These are phyloP conservation scores for Conger conger DNA, from an alignment of 2,113 vertebrate genomes.

Conservation along the genomic window DNA sequence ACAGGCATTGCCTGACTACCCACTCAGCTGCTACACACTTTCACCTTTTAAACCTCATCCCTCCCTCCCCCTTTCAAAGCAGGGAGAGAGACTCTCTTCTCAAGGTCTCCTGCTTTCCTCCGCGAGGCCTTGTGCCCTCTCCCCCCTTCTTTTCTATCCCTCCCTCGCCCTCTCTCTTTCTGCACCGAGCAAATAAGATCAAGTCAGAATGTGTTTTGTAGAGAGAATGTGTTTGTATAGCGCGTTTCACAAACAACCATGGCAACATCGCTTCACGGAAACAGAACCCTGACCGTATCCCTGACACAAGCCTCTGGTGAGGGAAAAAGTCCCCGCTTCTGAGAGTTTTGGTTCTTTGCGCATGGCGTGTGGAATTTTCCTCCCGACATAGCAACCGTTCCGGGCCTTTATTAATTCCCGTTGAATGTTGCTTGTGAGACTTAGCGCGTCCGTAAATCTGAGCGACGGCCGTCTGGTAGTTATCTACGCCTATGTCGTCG, in stretches of 20 bases:
- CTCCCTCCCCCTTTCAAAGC: slow-evolving; percentile 25
- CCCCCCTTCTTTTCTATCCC: background rate
- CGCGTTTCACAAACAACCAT: no score
- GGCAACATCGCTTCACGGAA: no score
- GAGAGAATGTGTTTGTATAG: no score
- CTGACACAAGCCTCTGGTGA: no score
- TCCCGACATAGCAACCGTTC: background rate
- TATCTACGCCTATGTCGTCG: background rate
- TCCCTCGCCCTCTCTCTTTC: background rate
- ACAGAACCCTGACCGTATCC: no score
- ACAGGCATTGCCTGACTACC: no score
- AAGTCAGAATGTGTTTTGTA: no score
- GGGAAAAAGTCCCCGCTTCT: no score
- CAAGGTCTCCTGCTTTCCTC: slow-evolving; percentile 25
- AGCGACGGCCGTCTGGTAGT: background rate
- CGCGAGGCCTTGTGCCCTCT: slow-evolving; percentile 5
- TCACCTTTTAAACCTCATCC: background rate
- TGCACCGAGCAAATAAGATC: background rate
- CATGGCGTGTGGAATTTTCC: background rate
- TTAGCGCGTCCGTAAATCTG: background rate
- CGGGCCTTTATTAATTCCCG: background rate
- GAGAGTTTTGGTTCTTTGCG: no score
- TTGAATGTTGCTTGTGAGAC: background rate
- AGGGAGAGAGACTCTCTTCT: no score
- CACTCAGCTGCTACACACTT: no score